Base-by-base conservation (phyloP, 53 echinoderm and acorn worm genomes). In the Holothuria scabra region DNA sequence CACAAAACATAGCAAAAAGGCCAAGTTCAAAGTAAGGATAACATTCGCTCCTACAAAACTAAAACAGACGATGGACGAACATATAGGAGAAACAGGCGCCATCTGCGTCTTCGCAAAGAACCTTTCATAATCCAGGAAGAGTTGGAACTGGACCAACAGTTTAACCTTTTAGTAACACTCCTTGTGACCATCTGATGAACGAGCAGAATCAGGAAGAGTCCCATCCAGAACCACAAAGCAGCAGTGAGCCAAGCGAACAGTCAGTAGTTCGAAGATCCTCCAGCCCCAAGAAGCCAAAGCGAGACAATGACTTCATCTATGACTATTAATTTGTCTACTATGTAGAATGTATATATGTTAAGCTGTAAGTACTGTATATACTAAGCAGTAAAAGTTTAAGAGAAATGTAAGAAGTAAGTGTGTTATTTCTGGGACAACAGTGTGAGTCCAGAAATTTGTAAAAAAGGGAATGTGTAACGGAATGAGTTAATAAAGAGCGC, bases 1-100 rank as follows among this genome's bases (percentile, higher is more conserved):
- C 10, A 1, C 10, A 63, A 63, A 63, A 9, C 10, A 1, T 12
- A 72, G 48, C n/a, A 70, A 28, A 87, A 87, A 41, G 87, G 60
- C 6, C 46, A 81, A 71, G 87, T 81, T 60, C 82, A 70, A 60
- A 16, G 23, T 21, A 59, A 72, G 31, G 80, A 63, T 19, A 41
- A 55, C 31, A 87, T 86, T 57, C 57, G 92, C 63, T 92, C 88
- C 1, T 89, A 92, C 84, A 88, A 12, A 69, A 25, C n/a, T n/a
- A n/a, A n/a, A n/a, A n/a, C n/a, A n/a, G n/a, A n/a, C n/a, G n/a
- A n/a, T n/a, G n/a, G 30, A n/a, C 22, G 30, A 64, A 64, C 30
- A 16, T 64, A 22, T 64, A 16, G 64, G 22, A 64, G 64, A 64
- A 64, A 64, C 24, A 7, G 64, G 12, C 64, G 64, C 20, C 64